Evolutionary conservation across 2,888 invertebrate genomes (phyloP).

Genomic region (Plagiodera versicolora): DNA sequence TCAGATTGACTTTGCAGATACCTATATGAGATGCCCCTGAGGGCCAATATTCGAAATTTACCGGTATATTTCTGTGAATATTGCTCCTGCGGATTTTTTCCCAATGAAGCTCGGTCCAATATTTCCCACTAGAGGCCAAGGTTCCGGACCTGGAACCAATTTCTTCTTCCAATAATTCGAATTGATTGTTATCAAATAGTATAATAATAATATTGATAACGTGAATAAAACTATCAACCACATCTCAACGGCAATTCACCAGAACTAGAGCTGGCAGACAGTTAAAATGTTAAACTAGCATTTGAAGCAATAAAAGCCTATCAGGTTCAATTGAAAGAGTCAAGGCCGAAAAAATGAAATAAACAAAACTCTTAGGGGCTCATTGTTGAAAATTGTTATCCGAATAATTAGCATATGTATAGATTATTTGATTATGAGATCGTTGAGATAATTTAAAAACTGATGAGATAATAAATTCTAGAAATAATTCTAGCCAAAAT

Average conservation of each 20-base stretch:
- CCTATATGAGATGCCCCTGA: too few relatives aligned
- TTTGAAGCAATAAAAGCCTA: not conserved
- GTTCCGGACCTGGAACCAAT: constrained; percentile 34
- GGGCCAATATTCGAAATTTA: constrained; percentile 16
- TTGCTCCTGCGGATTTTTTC: constrained; percentile 33
- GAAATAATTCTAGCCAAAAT: too few relatives aligned
- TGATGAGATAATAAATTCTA: too few relatives aligned
- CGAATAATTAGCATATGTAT: too few relatives aligned
- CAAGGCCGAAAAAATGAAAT: not conserved
- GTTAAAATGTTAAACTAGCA: not conserved
- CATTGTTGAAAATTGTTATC: too few relatives aligned
- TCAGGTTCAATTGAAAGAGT: not conserved
- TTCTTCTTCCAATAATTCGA: constrained; percentile 33
- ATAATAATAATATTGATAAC: not conserved
- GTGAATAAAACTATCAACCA: not conserved
- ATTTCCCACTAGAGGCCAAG: constrained; percentile 39
- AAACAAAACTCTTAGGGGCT: not conserved
- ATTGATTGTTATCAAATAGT: not conserved
- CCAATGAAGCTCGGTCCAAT: constrained; percentile 34
- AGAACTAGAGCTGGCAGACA: not conserved
- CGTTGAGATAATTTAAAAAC: too few relatives aligned
- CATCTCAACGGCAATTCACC: not conserved
- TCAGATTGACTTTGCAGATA: too few relatives aligned
- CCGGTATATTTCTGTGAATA: constrained; percentile 21
- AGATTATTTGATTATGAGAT: too few relatives aligned